Evolutionary conservation across 2,888 invertebrate genomes (phyloP).

Genomic region (Coleophora flavipennella): DNA sequence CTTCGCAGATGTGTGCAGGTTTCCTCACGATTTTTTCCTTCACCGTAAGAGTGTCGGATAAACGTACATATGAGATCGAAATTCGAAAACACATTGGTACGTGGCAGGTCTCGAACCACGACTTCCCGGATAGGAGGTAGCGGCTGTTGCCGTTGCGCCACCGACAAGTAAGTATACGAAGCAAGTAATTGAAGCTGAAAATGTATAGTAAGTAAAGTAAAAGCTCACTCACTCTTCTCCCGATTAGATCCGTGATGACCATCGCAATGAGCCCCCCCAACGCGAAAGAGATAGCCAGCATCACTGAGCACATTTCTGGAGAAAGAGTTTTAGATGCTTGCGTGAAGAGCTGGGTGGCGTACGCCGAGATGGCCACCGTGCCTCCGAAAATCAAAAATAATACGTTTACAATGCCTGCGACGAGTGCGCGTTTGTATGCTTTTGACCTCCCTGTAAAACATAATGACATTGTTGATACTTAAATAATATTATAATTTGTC

Average conservation of each 20-base stretch:
- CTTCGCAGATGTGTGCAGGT: too few relatives aligned
- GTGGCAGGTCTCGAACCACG: too few relatives aligned
- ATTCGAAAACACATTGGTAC: too few relatives aligned
- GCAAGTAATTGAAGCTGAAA: not conserved
- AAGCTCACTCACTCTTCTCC: constrained; percentile 48
- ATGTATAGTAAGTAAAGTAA: not conserved
- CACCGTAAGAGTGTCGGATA: too few relatives aligned
- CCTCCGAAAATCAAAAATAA: constrained; percentile 28
- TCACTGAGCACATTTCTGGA: constrained; percentile 59
- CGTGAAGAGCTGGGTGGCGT: constrained; percentile 54
- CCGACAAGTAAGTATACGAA: too few relatives aligned
- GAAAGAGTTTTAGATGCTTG: constrained; percentile 53
- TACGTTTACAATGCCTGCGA: constrained; percentile 13
- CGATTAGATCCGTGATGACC: constrained; percentile 57
- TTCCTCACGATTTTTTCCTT: too few relatives aligned
- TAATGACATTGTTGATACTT: too few relatives aligned
- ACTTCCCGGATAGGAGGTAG: too few relatives aligned
- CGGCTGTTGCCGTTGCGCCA: too few relatives aligned
- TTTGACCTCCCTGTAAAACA: constrained; percentile 37
- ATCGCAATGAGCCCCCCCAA: constrained; percentile 44
- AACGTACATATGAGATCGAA: too few relatives aligned
- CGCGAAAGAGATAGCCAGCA: constrained; percentile 64
- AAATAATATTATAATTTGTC: not conserved
- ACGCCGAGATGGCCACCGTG: constrained; percentile 30
- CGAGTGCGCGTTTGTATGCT: constrained; percentile 35